These are phyloP conservation scores for Eugnorisma glareosa DNA, from an alignment of 2,888 invertebrate genomes.

Conservation along the genomic window DNA sequence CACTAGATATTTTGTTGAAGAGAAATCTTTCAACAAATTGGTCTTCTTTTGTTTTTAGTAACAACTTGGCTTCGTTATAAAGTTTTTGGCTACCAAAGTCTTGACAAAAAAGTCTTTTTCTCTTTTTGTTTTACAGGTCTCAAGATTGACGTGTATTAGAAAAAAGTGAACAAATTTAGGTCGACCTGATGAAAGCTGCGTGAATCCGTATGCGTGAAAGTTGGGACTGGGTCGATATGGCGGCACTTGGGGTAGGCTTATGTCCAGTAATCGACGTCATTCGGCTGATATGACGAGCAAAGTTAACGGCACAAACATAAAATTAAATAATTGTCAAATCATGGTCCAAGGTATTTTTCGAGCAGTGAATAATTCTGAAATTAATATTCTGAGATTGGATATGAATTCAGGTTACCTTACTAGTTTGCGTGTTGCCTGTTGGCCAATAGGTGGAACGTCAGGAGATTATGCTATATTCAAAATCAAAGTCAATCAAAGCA, in stretches of 20 bases:
- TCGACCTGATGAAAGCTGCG: not conserved
- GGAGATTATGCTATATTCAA: not conserved
- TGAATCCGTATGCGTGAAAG: not conserved
- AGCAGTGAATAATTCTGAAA: not conserved
- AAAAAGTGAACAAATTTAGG: not conserved
- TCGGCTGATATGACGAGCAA: not conserved
- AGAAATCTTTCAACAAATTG: conserved; percentile 21
- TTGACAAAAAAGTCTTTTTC: not conserved
- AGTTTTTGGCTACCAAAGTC: conserved; percentile 11
- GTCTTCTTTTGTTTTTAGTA: conserved; percentile 36
- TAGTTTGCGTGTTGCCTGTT: not conserved
- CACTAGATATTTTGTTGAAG: conserved; percentile 14
- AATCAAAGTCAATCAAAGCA: too few relatives aligned
- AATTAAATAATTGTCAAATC: not conserved
- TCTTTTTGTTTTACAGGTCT: not conserved
- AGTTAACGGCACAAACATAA: not conserved
- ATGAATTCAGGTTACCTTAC: not conserved
- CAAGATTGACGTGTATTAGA: not conserved
- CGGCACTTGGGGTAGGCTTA: not conserved
- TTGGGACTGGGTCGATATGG: not conserved
- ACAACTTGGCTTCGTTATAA: conserved; percentile 22
- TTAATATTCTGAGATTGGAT: not conserved
- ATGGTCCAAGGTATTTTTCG: not conserved
- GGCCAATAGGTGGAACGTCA: not conserved
- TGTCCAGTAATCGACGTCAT: not conserved